A percentile compares a stretch with the other conserved stretches of the same genome.
Evolutionary conservation across 2,797 vertebrate genomes (phyloP).

Genomic region (Bovichtus diacanthus): DNA sequence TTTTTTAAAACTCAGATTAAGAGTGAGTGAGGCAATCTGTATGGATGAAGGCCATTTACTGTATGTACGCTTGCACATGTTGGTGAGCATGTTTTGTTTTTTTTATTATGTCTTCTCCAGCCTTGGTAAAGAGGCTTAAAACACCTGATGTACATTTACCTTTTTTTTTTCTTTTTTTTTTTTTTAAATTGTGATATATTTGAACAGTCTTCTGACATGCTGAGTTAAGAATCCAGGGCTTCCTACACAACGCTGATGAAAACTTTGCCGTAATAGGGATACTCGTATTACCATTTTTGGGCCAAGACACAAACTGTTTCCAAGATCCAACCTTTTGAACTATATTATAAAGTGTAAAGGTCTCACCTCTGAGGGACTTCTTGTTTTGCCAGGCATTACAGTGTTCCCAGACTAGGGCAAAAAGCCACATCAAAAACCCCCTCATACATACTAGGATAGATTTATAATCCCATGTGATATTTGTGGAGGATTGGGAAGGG

Average conservation of each 20-base stretch:
- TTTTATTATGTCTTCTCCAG: slow-evolving; percentile 25
- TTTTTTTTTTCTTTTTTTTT: slow-evolving; percentile 42
- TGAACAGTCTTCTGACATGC: slow-evolving; percentile 3
- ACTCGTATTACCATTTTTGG: not conserved
- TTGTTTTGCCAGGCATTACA: slow-evolving; percentile 24
- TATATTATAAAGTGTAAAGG: slow-evolving; percentile 14
- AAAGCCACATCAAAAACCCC: slow-evolving; percentile 64
- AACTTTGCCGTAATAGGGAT: not conserved
- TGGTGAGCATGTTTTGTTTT: slow-evolving; percentile 31
- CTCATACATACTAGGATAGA: slow-evolving; percentile 36
- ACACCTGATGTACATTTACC: slow-evolving; percentile 26
- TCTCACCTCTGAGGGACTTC: slow-evolving; percentile 17
- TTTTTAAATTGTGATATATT: slow-evolving; percentile 20
- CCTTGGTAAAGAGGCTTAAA: slow-evolving; percentile 27
- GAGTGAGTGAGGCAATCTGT: slow-evolving; percentile 46
- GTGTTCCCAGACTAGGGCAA: slow-evolving; percentile 52
- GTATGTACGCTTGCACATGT: slow-evolving; percentile 27
- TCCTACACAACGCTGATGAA: slow-evolving; percentile 18
- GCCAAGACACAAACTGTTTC: slow-evolving; percentile 10
- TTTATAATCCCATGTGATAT: slow-evolving; percentile 74
- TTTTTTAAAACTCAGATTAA: slow-evolving; percentile 22
- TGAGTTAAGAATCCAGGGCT: slow-evolving; percentile 35
- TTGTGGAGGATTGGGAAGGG: slow-evolving; percentile 66
- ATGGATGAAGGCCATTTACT: slow-evolving; percentile 47
- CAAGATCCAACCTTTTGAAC: slow-evolving; percentile 4